Base-by-base conservation (phyloP, 1,140 invertebrate species). In the Agraylea sexmaculata region DNA sequence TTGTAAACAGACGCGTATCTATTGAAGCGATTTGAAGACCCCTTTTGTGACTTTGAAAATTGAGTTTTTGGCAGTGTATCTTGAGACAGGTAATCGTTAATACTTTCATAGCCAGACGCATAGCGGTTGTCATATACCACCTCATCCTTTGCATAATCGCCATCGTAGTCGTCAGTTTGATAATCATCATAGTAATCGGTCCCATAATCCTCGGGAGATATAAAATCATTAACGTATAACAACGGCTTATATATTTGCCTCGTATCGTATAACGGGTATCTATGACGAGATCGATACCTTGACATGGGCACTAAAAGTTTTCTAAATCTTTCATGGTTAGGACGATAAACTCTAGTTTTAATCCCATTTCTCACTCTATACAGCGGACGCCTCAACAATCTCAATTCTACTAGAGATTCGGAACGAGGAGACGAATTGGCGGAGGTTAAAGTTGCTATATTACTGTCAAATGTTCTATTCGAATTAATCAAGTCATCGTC, bases 291-390 rank as follows among this genome's bases (percentile, higher is more conserved):
- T 8, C 8, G 25, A 8, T 8, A n/a, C 25, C 8, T 27, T 27
- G 8, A n/a, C n/a, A n/a, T 27, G 8, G n/a, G n/a, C n/a, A n/a
- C n/a, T n/a, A n/a, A n/a, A n/a, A n/a, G n/a, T n/a, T n/a, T n/a
- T n/a, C n/a, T n/a, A 30, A 45, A 49, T 30, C 46, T 42, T 4
- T 17, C n/a, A 8, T 20, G 16, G 21, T 45, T 45, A 31, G 47
- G 47, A 11, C 35, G 12, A 3, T 31, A 16, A 13, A 49, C 32
- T 43, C 43, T 31, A 2, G 31, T 43, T 40, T 45, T 49, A 10
- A 37, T 18, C 5, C 47, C 47, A 21, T 43, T 49, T 16, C 43
- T 36, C 3, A 49, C 22, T 30, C 47, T 39, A 28, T 45, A 49
- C 6, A 49, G 21, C 20, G 47, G 43, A 19, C 16, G 31, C 37